Percentiles rank a stretch among this genome's conserved stretches.
Conservation (phyloP, 2,113 vertebrate genomes). For the Coptodon bakossiorum region DNA sequence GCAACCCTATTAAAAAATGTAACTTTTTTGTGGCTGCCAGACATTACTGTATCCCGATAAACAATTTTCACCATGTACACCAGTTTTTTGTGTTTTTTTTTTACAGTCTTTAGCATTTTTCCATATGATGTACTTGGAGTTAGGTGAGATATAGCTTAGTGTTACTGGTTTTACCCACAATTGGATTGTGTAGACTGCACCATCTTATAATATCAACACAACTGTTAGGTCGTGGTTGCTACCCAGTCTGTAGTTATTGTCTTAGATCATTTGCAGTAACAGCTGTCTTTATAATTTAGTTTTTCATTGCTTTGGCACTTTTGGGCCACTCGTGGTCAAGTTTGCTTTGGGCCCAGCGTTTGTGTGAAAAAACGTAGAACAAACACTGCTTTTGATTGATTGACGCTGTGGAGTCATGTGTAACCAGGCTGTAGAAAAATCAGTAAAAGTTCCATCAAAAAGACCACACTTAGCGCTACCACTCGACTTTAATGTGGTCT, state of each 20-base stretch:
- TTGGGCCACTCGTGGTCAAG: conserved; percentile 30
- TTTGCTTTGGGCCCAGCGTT: conserved; percentile 34
- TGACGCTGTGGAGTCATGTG: conserved; percentile 32
- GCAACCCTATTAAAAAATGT: neutral
- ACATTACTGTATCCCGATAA: neutral
- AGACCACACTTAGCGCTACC: conserved; percentile 64
- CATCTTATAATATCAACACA: conserved; percentile 39
- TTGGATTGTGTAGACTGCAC: conserved; percentile 33
- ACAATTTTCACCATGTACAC: neutral
- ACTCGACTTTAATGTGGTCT: conserved; percentile 64
- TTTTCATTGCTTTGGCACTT: conserved; percentile 54
- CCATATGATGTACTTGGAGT: neutral
- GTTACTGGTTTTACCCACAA: conserved; percentile 40
- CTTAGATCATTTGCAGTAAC: conserved; percentile 57
- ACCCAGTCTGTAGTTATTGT: conserved; percentile 31
- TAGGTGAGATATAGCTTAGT: conserved; percentile 2
- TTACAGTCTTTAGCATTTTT: neutral
- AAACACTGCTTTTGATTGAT: conserved; percentile 58
- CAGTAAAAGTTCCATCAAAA: conserved; percentile 55
- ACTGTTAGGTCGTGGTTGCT: conserved; percentile 15
- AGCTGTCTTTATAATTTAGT: conserved; percentile 60
- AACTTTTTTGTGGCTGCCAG: neutral
- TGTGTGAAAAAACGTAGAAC: conserved; percentile 29
- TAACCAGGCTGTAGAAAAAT: conserved; percentile 32
- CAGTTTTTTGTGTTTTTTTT: neutral